phyloP scores from a whole-genome alignment of 2,113 vertebrate genomes.

The Protobothrops flavoviridis region DNA sequence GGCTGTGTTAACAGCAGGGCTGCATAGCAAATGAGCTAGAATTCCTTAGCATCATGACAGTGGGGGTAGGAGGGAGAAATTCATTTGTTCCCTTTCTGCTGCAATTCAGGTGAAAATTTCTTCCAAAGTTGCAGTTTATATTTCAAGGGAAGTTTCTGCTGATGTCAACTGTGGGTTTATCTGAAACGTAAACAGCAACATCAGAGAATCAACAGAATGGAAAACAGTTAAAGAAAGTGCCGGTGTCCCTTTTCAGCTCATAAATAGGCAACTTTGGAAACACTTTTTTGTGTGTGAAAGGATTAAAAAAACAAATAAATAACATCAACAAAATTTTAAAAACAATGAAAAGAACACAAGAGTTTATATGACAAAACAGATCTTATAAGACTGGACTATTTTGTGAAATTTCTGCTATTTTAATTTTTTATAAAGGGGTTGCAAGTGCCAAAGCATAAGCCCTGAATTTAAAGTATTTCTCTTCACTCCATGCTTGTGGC shows the following conservation, averaged over 20 bases:
- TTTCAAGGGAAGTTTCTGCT: neutral
- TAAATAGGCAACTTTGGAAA: neutral
- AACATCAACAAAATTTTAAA: neutral
- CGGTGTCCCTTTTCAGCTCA: neutral
- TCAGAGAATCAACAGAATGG: neutral
- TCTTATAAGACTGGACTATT: neutral
- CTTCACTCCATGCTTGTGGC: neutral
- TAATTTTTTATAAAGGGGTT: neutral
- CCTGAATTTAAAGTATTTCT: neutral
- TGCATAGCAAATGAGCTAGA: neutral
- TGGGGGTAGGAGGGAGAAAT: neutral
- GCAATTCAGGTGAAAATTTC: neutral
- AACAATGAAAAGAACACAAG: neutral
- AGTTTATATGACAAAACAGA: neutral
- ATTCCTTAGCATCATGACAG: neutral
- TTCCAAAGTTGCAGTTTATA: neutral
- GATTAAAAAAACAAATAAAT: neutral
- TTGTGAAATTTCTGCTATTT: neutral
- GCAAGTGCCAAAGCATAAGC: neutral
- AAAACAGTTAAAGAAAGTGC: neutral
- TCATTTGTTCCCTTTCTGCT: neutral
- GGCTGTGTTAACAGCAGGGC: neutral
- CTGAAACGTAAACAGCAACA: neutral
- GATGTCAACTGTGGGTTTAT: neutral
- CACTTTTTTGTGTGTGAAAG: neutral